phyloP scores from a whole-genome alignment of 1,140 invertebrate genomes.

The Spodoptera litura region DNA sequence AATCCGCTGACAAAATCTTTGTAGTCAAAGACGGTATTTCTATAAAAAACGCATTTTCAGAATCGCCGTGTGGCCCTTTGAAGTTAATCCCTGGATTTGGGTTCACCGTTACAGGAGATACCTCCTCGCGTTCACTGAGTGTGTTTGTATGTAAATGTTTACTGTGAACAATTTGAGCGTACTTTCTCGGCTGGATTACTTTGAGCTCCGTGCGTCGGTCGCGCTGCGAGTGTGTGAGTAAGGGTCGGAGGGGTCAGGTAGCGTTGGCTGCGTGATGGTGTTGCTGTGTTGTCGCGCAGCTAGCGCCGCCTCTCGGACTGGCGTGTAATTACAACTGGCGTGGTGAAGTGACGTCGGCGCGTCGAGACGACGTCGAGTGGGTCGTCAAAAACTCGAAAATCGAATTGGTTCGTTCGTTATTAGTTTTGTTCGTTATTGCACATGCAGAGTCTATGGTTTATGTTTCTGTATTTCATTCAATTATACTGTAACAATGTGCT shows the following conservation, averaged over 20 bases:
- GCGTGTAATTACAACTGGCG: conserved; percentile 57
- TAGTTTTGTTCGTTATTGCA: conserved; percentile 62
- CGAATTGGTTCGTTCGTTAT: conserved; percentile 61
- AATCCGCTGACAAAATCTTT: conserved; percentile 75
- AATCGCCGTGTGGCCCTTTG: conserved; percentile 75
- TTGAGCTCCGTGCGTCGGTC: conserved; percentile 37
- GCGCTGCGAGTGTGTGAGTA: conserved; percentile 28
- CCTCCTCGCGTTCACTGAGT: conserved; percentile 47
- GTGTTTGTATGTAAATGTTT: conserved; percentile 68
- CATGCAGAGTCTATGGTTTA: conserved; percentile 33
- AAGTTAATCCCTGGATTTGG: conserved; percentile 80
- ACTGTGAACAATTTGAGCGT: conserved; percentile 51
- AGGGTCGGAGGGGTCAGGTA: conserved; percentile 37
- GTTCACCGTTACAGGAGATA: conserved; percentile 55
- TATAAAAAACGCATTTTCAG: conserved; percentile 81
- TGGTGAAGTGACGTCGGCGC: conserved; percentile 51
- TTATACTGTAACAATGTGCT: conserved; percentile 2
- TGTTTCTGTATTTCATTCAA: conserved; percentile 12
- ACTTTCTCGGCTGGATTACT: conserved; percentile 45
- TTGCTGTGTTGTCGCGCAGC: conserved; percentile 44
- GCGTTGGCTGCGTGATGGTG: conserved; percentile 19
- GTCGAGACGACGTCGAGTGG: conserved; percentile 58
- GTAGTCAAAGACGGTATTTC: conserved; percentile 76
- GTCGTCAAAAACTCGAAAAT: conserved; percentile 69
- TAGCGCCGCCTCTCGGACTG: conserved; percentile 57